These are phyloP conservation scores for Penaeus indicus DNA, from an alignment of 1,140 invertebrate genomes.

Conservation along the genomic window DNA sequence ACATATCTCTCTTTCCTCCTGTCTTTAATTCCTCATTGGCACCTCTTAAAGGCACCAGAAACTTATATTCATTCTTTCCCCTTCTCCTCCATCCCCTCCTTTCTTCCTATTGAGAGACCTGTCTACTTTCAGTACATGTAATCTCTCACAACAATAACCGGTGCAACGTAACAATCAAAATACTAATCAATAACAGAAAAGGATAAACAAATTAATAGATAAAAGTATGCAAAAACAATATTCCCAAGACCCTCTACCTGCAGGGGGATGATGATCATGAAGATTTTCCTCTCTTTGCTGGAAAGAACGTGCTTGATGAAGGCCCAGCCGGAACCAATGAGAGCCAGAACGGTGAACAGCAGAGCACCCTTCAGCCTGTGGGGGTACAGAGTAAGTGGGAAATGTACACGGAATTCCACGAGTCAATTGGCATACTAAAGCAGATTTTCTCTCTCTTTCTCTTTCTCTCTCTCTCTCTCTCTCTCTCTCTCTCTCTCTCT, in stretches of 20 bases:
- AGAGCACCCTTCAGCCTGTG: slow-evolving; percentile 89
- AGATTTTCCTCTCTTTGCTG: slow-evolving; percentile 97
- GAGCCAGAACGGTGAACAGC: slow-evolving; percentile 94
- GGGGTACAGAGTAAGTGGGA: slow-evolving; percentile 6
- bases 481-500: background rate
- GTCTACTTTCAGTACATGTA: no score
- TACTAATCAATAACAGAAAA: background rate
- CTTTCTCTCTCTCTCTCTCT: background rate
- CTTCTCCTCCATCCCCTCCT: no score
- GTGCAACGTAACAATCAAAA: no score
- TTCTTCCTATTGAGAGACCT: no score
- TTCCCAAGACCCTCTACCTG: slow-evolving; percentile 78
- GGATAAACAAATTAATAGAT: background rate
- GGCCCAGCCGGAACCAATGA: slow-evolving; percentile 98
- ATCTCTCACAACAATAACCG: no score
- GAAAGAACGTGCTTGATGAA: slow-evolving; percentile 98
- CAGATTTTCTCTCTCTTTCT: background rate
- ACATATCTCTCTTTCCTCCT: no score
- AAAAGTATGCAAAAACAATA: background rate
- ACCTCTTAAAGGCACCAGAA: no score
- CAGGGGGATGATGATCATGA: slow-evolving; percentile 97
- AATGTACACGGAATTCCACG: background rate
- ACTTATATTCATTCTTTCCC: no score
- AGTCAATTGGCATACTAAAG: background rate
- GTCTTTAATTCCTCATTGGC: no score